Evolutionary conservation across 2,888 invertebrate genomes (phyloP).

Genomic region (Marronus borbonicus): DNA sequence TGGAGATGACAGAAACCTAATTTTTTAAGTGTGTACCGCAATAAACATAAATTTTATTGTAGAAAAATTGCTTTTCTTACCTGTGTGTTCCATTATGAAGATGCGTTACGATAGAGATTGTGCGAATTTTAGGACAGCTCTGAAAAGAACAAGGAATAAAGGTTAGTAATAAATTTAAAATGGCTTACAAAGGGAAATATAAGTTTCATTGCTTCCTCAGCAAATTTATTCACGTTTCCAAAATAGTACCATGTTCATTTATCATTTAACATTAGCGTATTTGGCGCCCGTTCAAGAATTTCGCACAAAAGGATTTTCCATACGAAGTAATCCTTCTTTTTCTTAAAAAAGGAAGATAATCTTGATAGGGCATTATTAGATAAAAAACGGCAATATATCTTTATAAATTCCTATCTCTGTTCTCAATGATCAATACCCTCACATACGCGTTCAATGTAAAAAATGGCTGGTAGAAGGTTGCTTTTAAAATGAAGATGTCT

Average conservation of each 20-base stretch:
- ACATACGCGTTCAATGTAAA: neutral
- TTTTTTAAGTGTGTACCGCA: too few relatives aligned
- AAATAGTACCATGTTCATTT: too few relatives aligned
- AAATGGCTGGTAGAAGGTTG: too few relatives aligned
- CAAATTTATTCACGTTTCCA: too few relatives aligned
- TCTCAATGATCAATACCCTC: neutral
- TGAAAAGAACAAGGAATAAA: neutral
- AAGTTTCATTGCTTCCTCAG: too few relatives aligned
- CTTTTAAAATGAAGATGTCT: slow-evolving; percentile 15
- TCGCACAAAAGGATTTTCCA: too few relatives aligned
- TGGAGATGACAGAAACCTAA: too few relatives aligned
- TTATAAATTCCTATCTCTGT: neutral
- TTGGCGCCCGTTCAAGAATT: too few relatives aligned
- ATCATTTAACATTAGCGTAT: too few relatives aligned
- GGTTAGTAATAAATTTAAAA: too few relatives aligned
- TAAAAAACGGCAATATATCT: neutral
- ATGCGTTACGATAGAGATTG: slow-evolving; percentile 43
- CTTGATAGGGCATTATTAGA: slow-evolving; percentile 1
- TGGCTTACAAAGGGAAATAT: too few relatives aligned
- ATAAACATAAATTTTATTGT: neutral
- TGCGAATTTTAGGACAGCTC: neutral
- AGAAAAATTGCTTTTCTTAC: slow-evolving; percentile 45
- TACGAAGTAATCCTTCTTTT: neutral
- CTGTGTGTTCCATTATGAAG: slow-evolving; percentile 54
- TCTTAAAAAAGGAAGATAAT: neutral